Evolutionary conservation across 2,888 invertebrate species (phyloP).

Genomic region (Acanthopleura granulata): DNA sequence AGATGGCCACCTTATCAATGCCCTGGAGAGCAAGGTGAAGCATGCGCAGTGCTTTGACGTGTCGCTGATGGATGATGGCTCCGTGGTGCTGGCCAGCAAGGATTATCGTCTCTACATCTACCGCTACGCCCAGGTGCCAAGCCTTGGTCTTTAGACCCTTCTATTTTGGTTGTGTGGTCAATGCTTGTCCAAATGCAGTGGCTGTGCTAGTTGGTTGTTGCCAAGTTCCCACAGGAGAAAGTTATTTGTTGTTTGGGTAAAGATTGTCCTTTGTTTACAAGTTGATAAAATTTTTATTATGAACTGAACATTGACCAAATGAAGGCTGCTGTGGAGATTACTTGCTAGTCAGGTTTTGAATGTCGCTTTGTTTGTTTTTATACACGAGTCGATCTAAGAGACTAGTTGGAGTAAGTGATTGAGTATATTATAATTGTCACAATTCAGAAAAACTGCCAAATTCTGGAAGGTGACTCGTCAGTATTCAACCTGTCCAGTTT

Average conservation of each 20-base stretch:
- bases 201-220: conserved; percentile 20
- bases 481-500: too few relatives aligned
- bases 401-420: too few relatives aligned
- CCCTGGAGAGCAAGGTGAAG: conserved; percentile 99
- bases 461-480: too few relatives aligned
- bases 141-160: conserved; percentile 39
- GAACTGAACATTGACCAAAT: neutral
- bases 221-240: neutral
- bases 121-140: conserved; percentile 78
- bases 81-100: conserved; percentile 98
- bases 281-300: conserved; percentile 10
- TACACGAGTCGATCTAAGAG: neutral
- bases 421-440: too few relatives aligned
- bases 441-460: too few relatives aligned
- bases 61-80: conserved; percentile 98
- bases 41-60: conserved; percentile 99
- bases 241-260: conserved; percentile 12
- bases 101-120: conserved; percentile 99
- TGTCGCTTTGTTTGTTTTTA: conserved; percentile 9
- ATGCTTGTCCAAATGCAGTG: conserved; percentile 17
- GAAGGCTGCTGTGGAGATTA: conserved; percentile 13
- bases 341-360: conserved; percentile 19
- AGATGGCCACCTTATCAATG: conserved; percentile 96
- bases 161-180: conserved; percentile 14
- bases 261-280: conserved; percentile 16